phyloP scores from a whole-genome alignment of 2,888 invertebrate genomes.

The Sesia bembeciformis region DNA sequence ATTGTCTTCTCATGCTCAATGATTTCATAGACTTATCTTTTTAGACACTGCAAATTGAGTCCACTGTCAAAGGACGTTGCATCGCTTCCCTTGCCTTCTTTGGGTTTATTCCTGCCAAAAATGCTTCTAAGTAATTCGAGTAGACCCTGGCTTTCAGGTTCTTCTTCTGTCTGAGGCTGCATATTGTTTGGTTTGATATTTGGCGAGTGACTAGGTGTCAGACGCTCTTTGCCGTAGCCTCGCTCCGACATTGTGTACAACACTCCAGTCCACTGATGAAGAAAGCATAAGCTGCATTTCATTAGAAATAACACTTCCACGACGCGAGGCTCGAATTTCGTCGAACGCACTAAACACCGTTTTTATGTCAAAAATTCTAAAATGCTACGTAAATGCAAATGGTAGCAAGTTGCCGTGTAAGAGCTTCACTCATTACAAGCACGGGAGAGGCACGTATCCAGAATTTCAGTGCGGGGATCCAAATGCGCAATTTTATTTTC shows the following conservation, averaged over 20 bases:
- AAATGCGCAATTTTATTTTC: too few relatives aligned
- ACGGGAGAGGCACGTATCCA: too few relatives aligned
- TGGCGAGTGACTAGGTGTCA: too few relatives aligned
- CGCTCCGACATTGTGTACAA: conserved; percentile 15
- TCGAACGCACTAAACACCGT: conserved; percentile 58
- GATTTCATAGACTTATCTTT: too few relatives aligned
- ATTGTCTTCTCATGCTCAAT: too few relatives aligned
- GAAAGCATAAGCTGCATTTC: conserved; percentile 68
- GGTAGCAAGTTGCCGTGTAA: background rate
- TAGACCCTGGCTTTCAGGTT: conserved; percentile 24
- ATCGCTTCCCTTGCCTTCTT: conserved; percentile 26
- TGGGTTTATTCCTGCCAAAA: conserved; percentile 29
- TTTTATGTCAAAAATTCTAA: background rate
- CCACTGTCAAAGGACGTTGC: conserved; percentile 6
- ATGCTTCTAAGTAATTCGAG: conserved; percentile 42
- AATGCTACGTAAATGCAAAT: background rate
- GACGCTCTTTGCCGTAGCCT: conserved; percentile 8
- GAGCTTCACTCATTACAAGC: too few relatives aligned
- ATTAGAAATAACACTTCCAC: conserved; percentile 49
- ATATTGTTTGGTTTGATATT: conserved; percentile 10
- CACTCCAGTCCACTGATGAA: conserved; percentile 57
- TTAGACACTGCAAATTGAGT: too few relatives aligned
- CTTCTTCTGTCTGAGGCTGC: conserved; percentile 15
- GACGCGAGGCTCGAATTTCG: conserved; percentile 54
- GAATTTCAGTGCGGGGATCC: too few relatives aligned